These are phyloP conservation scores for Harpegnathos saltator DNA, from an alignment of 1,140 invertebrate species.

Conservation along the genomic window DNA sequence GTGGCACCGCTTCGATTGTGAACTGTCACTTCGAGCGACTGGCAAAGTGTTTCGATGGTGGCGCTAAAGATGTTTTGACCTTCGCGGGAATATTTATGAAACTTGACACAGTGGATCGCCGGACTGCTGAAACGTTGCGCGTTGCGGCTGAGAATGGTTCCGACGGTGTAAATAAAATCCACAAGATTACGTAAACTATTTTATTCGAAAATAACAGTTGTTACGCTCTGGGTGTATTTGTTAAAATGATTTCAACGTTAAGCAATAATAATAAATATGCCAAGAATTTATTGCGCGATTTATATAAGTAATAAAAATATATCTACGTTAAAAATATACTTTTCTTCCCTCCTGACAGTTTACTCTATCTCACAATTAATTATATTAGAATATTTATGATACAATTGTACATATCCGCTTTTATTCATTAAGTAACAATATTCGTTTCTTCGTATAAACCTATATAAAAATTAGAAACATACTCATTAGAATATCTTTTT, in stretches of 20 bases:
- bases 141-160: too few relatives aligned
- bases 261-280: neutral
- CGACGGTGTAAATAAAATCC: too few relatives aligned
- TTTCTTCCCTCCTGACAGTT: neutral
- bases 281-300: neutral
- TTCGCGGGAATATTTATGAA: too few relatives aligned
- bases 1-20: too few relatives aligned
- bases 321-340: neutral
- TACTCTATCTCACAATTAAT: neutral
- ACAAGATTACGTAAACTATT: neutral
- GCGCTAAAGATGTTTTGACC: too few relatives aligned
- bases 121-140: too few relatives aligned
- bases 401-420: neutral
- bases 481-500: neutral
- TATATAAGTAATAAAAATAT: neutral
- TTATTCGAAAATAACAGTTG: neutral
- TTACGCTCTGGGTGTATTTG: neutral
- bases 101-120: too few relatives aligned
- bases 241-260: neutral
- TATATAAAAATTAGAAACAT: neutral
- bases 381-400: conserved; percentile 13
- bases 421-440: neutral
- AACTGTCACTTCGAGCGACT: too few relatives aligned
- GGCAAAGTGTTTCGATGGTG: too few relatives aligned
- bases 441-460: neutral